Evolutionary conservation across 1,140 invertebrate species (phyloP).

Genomic region (Drosophila melanogaster): Release_6_plus_ISO1_MT NC_004354.4:8304501-8305000

Average conservation of each 20-base stretch:
- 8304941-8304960: neutral
- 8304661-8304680: neutral
- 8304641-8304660: neutral
- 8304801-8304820: neutral
- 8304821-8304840: constrained; percentile 4
- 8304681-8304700: constrained; percentile 23
- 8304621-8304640: neutral
- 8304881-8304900: neutral
- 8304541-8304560: constrained; percentile 11
- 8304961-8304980: neutral
- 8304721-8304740: neutral
- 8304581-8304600: no score
- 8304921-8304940: neutral
- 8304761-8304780: constrained; percentile 26
- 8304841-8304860: constrained; percentile 21
- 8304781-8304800: neutral
- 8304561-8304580: neutral
- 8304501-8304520: constrained; percentile 69
- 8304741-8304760: neutral
- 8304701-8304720: constrained; percentile 22
- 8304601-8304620: neutral
- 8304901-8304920: constrained; percentile 6
- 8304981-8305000: neutral
- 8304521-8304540: constrained; percentile 74
- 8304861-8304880: constrained; percentile 1